A percentile compares a stretch with the other conserved stretches of the same genome.
Evolutionary conservation across 2,797 vertebrate genomes (phyloP).

Genomic region (Oceanodroma leucorhoa): DNA sequence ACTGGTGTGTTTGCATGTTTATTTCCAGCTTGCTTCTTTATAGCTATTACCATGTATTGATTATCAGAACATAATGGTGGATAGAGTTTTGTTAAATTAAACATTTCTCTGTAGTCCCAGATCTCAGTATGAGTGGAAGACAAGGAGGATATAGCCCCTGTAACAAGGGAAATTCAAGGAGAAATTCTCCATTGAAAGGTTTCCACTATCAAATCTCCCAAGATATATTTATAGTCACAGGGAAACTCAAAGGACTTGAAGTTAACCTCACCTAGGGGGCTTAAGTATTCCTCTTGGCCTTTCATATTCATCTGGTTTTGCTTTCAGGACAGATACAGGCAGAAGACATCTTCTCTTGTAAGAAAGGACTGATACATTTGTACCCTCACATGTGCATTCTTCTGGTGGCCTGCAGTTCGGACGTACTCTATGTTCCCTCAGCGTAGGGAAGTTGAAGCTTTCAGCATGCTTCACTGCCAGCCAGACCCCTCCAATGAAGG

Average conservation of each 20-base stretch:
- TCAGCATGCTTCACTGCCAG: not conserved
- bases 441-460: not conserved
- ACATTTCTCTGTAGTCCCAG: not conserved
- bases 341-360: not conserved
- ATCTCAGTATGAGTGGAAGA: not conserved
- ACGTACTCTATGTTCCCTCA: not conserved
- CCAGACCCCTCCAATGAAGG: not conserved
- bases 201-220: not conserved
- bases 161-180: not conserved
- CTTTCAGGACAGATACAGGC: not conserved
- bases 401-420: not conserved
- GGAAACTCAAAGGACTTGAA: not conserved
- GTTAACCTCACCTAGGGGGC: not conserved
- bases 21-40: not conserved
- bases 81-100: not conserved
- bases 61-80: not conserved
- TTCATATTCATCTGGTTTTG: not conserved
- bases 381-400: not conserved
- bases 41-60: not conserved
- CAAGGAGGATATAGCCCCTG: not conserved
- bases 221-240: not conserved
- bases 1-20: not conserved
- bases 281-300: not conserved
- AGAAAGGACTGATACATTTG: not conserved
- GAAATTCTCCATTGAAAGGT: not conserved